A percentile compares a stretch with the other conserved stretches of the same genome.
These are phyloP conservation scores for Ceyx erithaca DNA, from an alignment of 2,797 vertebrate genomes.

Conservation along the genomic window DNA sequence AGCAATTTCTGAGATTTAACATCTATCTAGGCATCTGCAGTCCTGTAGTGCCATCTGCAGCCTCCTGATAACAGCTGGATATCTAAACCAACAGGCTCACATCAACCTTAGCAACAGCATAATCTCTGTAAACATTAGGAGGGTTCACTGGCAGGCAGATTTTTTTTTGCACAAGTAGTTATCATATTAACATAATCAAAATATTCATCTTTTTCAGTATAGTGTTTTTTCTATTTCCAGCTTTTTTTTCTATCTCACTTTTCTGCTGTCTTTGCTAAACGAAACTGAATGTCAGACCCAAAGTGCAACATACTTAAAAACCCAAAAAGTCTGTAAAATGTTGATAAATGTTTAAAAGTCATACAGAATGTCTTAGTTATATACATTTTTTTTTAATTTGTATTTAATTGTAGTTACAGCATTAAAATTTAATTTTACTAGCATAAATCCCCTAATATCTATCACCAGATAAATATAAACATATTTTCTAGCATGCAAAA, in stretches of 20 bases:
- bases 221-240: neutral
- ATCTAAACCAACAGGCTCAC: neutral
- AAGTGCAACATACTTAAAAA: neutral
- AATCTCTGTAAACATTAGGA: neutral
- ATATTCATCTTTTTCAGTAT: neutral
- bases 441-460: neutral
- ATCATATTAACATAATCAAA: neutral
- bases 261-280: neutral
- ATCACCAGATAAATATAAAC: neutral
- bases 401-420: neutral
- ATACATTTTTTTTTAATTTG: neutral
- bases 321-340: neutral
- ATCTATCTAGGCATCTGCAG: neutral
- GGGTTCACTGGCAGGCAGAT: neutral
- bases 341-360: neutral
- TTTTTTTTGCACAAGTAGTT: neutral
- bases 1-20: neutral
- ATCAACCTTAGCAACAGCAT: neutral
- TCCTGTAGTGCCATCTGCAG: constrained; percentile 61
- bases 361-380: neutral
- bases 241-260: neutral
- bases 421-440: neutral
- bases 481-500: neutral
- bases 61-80: neutral
- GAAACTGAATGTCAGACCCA: neutral